These are phyloP conservation scores for Heliconius ismenius DNA, from an alignment of 2,888 invertebrate genomes.

Conservation along the genomic window DNA sequence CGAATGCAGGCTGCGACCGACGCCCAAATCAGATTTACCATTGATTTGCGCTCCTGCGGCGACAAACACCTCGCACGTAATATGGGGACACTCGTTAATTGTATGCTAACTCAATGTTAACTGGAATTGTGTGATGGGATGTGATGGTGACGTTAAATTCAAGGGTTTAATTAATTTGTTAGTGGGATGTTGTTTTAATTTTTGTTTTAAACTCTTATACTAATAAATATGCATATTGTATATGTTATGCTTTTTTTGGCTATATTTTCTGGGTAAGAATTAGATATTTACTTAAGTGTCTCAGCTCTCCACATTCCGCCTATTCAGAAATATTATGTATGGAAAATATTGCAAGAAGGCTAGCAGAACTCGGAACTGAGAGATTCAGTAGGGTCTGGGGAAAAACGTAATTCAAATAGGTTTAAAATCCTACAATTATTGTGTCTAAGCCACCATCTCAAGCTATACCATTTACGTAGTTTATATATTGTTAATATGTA, in stretches of 20 bases:
- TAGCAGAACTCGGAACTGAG: no score
- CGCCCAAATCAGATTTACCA: conserved; percentile 53
- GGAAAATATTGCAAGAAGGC: no score
- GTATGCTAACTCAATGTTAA: conserved; percentile 23
- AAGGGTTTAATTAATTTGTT: neutral
- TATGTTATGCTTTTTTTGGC: neutral
- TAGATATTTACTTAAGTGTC: no score
- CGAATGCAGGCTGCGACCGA: conserved; percentile 43
- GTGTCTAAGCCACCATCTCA: no score
- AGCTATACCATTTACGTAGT: no score
- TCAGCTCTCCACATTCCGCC: no score
- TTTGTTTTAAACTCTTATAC: neutral
- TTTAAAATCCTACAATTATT: no score
- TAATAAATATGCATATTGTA: neutral
- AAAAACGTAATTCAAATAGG: no score
- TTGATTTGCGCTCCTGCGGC: conserved; percentile 52
- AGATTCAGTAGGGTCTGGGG: no score
- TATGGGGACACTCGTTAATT: conserved; percentile 28
- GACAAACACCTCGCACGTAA: conserved; percentile 31
- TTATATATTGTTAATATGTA: no score
- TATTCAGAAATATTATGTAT: no score
- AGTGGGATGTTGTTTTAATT: neutral
- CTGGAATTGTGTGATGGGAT: conserved; percentile 21
- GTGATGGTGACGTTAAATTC: neutral
- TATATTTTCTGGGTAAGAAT: no score